Conservation (phyloP, 2,888 invertebrate genomes). For the Drosophila atroscutellata region DNA sequence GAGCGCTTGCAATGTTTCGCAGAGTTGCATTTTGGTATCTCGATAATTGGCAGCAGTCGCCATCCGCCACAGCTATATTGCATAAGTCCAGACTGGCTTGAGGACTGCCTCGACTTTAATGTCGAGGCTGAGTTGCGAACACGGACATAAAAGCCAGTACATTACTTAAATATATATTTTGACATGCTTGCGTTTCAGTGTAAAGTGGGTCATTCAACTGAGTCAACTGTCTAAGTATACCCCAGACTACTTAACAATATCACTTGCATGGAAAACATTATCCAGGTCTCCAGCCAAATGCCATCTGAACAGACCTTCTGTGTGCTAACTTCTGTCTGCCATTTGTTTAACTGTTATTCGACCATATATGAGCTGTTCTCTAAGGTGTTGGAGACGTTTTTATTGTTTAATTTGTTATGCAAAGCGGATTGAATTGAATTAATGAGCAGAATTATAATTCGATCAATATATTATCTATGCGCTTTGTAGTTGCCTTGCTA, state of each 20-base stretch:
- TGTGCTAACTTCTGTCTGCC: background rate
- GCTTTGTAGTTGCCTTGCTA: background rate
- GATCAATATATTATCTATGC: background rate
- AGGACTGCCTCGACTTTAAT: background rate
- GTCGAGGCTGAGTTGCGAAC: background rate
- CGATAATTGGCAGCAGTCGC: background rate
- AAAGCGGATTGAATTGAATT: background rate
- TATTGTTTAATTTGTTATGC: background rate
- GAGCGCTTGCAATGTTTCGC: background rate
- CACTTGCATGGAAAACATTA: background rate
- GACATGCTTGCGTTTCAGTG: background rate
- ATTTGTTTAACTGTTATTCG: background rate
- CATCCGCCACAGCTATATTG: background rate
- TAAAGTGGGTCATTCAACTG: background rate
- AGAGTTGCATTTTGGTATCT: background rate
- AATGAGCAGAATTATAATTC: background rate
- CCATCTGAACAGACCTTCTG: background rate
- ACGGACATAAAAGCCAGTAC: background rate
- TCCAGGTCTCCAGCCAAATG: background rate
- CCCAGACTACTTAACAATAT: background rate
- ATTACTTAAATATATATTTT: background rate
- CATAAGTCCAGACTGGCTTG: background rate
- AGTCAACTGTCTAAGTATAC: background rate
- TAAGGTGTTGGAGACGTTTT: background rate
- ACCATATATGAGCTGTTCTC: background rate